A percentile compares a stretch with the other conserved stretches of the same genome.
These are phyloP conservation scores for Ophioninae sp. DNA, from an alignment of 2,888 invertebrate species.

Conservation along the genomic window DNA sequence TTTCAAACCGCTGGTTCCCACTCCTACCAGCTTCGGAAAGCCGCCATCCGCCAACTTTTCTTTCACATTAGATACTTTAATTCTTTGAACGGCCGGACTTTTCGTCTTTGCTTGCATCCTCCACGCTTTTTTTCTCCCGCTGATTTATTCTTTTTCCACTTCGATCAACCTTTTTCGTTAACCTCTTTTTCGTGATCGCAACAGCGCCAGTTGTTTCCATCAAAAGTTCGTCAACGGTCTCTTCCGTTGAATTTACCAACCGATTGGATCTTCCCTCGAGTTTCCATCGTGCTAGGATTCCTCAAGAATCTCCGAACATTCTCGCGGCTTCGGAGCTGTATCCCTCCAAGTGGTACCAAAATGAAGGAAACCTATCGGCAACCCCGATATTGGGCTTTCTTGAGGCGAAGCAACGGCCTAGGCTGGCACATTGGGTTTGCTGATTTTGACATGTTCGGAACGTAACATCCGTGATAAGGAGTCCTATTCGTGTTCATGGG, in stretches of 20 bases:
- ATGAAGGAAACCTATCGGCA: constrained; percentile 34
- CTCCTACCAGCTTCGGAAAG: constrained; percentile 41
- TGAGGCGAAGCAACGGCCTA: constrained; percentile 22
- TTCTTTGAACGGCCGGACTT: constrained; percentile 75
- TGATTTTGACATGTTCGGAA: not conserved
- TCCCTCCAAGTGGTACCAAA: constrained; percentile 6
- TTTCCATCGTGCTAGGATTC: constrained; percentile 4
- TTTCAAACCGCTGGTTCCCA: constrained; percentile 51
- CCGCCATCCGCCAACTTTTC: constrained; percentile 71
- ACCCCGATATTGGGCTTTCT: not conserved
- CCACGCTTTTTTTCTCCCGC: constrained; percentile 2
- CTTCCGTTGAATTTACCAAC: not conserved
- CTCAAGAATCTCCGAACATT: not conserved
- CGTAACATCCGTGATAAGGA: not conserved
- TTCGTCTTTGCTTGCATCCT: constrained; percentile 58
- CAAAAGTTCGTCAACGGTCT: not conserved
- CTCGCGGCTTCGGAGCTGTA: not conserved
- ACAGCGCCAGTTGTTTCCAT: no score
- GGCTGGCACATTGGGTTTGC: no score
- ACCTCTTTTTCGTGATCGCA: constrained; percentile 5
- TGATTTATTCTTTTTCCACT: constrained; percentile 1
- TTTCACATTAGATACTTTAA: constrained; percentile 80
- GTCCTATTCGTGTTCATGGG: not conserved
- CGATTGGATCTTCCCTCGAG: not conserved
- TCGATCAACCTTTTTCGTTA: constrained; percentile 18